A percentile compares a stretch with the other conserved stretches of the same genome.
phyloP scores from a whole-genome alignment of 2,888 invertebrate genomes.

The Agonopterix subpropinquella region DNA sequence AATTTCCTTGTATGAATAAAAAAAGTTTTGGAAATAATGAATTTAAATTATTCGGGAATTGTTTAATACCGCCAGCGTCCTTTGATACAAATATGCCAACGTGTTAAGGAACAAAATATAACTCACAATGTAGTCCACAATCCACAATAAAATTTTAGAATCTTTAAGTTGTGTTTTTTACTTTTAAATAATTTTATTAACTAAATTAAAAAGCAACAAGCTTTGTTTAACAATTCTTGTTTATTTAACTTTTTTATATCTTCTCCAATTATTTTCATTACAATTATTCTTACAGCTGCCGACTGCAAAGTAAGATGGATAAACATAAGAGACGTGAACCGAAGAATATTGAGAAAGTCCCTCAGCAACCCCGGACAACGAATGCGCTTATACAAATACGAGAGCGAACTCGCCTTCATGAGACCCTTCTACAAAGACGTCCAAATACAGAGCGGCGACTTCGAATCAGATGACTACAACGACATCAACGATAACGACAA shows the following conservation, averaged over 20 bases:
- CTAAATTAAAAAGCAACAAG: constrained; percentile 3
- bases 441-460: constrained; percentile 9
- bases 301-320: constrained; percentile 67
- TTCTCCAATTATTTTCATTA: no score
- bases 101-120: no score
- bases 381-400: constrained; percentile 53
- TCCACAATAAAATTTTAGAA: no score
- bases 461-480: constrained; percentile 19
- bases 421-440: constrained; percentile 54
- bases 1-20: no score
- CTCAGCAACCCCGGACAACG: constrained; percentile 20
- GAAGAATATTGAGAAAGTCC: constrained; percentile 48
- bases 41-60: no score
- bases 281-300: constrained; percentile 36
- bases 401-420: constrained; percentile 50
- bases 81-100: no score
- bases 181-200: not conserved
- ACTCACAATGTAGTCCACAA: no score
- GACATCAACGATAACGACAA: constrained; percentile 25
- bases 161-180: no score
- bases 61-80: no score
- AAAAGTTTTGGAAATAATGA: no score
- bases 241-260: not conserved
- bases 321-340: constrained; percentile 61
- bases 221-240: constrained; percentile 3